phyloP scores from a whole-genome alignment of 2,888 invertebrate species.

The Carpatolechia fugitivella region DNA sequence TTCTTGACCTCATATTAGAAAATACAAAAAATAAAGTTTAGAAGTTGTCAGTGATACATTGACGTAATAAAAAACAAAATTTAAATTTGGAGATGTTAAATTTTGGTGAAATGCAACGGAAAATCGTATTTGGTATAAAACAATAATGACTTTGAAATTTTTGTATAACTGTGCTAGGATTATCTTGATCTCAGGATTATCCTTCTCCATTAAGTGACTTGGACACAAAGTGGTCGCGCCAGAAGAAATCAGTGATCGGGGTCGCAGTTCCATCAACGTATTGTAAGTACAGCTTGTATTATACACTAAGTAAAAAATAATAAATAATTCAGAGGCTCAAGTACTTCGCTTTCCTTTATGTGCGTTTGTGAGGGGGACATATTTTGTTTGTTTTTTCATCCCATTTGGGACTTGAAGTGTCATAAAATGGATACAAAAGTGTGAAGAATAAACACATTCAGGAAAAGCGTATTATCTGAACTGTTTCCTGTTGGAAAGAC shows the following conservation, averaged over 20 bases:
- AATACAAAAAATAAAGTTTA: not conserved
- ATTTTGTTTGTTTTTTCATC: too few species aligned
- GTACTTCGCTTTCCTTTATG: too few species aligned
- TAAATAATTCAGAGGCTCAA: too few species aligned
- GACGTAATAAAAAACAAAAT: conserved; percentile 28
- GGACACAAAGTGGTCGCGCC: not conserved
- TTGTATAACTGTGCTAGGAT: conserved; percentile 65
- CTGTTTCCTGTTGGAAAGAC: too few species aligned
- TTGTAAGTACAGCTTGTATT: not conserved
- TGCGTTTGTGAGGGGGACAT: too few species aligned
- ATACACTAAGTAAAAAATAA: not conserved
- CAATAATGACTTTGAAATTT: conserved; percentile 51
- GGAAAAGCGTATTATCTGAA: too few species aligned
- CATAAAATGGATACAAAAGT: too few species aligned
- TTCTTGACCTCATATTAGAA: not conserved
- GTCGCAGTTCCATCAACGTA: not conserved
- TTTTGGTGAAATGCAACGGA: conserved; percentile 20
- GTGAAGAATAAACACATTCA: too few species aligned
- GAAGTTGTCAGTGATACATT: not conserved
- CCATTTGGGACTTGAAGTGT: too few species aligned
- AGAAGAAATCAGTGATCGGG: not conserved
- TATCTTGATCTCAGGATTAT: conserved; percentile 59
- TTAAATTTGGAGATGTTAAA: conserved; percentile 46
- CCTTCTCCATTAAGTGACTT: conserved; percentile 44
- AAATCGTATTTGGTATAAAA: not conserved